Conservation (phyloP, 2,797 vertebrate species). For the Rhyacichthys aspro region DNA sequence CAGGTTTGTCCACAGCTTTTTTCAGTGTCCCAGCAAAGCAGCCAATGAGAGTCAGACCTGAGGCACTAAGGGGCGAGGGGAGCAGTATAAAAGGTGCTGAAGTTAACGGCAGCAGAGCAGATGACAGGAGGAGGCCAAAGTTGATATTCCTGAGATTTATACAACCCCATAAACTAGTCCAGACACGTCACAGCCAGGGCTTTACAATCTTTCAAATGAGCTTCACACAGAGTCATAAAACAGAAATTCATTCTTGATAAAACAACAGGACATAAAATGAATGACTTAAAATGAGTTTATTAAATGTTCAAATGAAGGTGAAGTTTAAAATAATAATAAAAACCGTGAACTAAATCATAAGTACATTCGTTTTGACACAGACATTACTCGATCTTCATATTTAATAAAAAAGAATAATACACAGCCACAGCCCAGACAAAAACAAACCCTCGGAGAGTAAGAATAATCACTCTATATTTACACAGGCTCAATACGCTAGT, state of each 20-base stretch:
- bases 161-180: conserved; percentile 35
- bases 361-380: conserved; percentile 28
- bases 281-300: conserved; percentile 68
- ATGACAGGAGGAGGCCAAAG: conserved; percentile 29
- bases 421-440: background rate
- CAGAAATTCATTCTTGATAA: conserved; percentile 25
- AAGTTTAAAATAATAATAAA: conserved; percentile 56
- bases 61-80: conserved; percentile 19
- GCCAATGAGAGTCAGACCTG: conserved; percentile 59
- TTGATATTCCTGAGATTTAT: background rate
- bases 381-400: background rate
- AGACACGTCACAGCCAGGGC: conserved; percentile 15
- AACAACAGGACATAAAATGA: conserved; percentile 62
- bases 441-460: background rate
- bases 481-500: no score
- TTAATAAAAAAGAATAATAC: background rate
- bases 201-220: background rate
- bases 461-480: no score
- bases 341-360: conserved; percentile 31
- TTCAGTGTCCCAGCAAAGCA: conserved; percentile 2
- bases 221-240: background rate
- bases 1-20: conserved; percentile 32
- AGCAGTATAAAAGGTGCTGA: conserved; percentile 60
- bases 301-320: conserved; percentile 55
- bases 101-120: conserved; percentile 24